phyloP scores from a whole-genome alignment of 1,140 invertebrate species.

The Coptotermes formosanus region DNA sequence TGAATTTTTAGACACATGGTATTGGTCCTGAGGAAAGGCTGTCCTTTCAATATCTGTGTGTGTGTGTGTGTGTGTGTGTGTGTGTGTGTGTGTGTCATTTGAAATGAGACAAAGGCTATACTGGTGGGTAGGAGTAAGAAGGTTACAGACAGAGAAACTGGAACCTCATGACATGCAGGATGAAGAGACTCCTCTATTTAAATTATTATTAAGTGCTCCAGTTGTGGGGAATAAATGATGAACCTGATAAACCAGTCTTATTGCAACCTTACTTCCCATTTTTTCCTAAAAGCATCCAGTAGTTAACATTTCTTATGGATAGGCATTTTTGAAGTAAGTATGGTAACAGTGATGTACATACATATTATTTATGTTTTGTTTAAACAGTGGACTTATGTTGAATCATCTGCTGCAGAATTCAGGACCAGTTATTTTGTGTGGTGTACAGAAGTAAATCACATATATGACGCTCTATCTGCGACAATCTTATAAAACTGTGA shows the following conservation, averaged over 20 bases:
- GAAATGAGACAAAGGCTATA: neutral
- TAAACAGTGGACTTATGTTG: too few species aligned
- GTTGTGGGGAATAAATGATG: slow-evolving; percentile 12
- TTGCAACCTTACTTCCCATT: neutral
- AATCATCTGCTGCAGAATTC: too few species aligned
- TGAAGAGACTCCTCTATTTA: neutral
- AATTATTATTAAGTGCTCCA: slow-evolving; percentile 19
- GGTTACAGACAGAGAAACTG: neutral
- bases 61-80: neutral
- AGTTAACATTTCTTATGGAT: too few species aligned
- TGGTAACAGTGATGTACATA: too few species aligned
- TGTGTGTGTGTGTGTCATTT: neutral
- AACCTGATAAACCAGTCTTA: neutral
- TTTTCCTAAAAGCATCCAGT: neutral
- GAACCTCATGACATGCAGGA: neutral
- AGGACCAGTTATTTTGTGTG: too few species aligned
- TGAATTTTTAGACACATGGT: slow-evolving; percentile 17
- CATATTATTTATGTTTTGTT: too few species aligned
- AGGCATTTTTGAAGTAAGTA: too few species aligned
- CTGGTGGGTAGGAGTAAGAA: neutral
- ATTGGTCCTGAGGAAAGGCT: slow-evolving; percentile 17
- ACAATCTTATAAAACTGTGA: too few species aligned
- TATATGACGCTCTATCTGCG: too few species aligned
- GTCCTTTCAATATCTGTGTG: neutral
- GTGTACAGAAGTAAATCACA: too few species aligned